Evolutionary conservation across 2,888 invertebrate genomes (phyloP).

Genomic region (Dryobota labecula): DNA sequence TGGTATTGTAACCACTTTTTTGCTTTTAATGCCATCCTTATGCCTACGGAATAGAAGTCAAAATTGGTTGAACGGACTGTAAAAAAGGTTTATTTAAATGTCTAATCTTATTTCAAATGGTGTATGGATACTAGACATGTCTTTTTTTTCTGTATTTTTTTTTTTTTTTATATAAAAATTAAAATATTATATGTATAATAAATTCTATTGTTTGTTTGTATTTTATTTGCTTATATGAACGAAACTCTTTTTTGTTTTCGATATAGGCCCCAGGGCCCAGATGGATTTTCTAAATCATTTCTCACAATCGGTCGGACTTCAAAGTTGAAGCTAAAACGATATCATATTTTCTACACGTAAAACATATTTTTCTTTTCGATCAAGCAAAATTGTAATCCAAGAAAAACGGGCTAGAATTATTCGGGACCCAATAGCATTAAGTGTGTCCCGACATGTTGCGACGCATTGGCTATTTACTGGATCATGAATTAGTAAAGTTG

Average conservation of each 20-base stretch:
- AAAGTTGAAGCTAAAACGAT: slow-evolving; percentile 13
- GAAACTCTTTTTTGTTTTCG: background rate
- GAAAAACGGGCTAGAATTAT: slow-evolving; percentile 47
- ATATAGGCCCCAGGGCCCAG: no score
- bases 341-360: slow-evolving; percentile 14
- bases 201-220: no score
- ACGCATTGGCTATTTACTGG: slow-evolving; percentile 72
- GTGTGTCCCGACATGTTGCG: slow-evolving; percentile 56
- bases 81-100: no score
- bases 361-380: slow-evolving; percentile 31
- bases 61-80: no score
- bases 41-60: no score
- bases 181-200: no score
- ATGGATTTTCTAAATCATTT: background rate
- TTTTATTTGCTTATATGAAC: background rate
- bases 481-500: slow-evolving; percentile 79
- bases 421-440: slow-evolving; percentile 54
- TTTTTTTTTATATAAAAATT: no score
- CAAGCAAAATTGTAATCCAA: slow-evolving; percentile 32
- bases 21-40: no score
- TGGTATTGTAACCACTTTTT: no score
- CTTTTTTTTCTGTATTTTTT: no score
- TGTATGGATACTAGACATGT: no score
- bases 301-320: background rate
- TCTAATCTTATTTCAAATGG: no score